A percentile compares a stretch with the other conserved stretches of the same genome.
These are phyloP conservation scores for Cenopis cana DNA, from an alignment of 2,888 invertebrate species.

Conservation along the genomic window DNA sequence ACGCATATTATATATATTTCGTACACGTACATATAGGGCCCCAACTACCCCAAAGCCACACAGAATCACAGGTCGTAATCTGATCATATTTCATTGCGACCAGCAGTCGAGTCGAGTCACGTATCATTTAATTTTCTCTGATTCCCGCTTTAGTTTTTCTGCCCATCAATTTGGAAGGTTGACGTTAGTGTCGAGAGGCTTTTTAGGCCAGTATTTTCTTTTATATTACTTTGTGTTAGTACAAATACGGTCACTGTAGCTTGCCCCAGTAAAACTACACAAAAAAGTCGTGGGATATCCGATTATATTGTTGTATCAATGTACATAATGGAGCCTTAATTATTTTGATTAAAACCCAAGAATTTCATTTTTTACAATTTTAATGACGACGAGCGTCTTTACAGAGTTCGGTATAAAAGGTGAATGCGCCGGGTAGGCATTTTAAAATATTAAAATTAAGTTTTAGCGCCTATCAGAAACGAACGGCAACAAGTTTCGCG, in stretches of 20 bases:
- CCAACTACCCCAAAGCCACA: conserved; percentile 52
- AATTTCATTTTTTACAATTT: too few species aligned
- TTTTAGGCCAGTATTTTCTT: conserved; percentile 11
- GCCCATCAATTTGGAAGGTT: conserved; percentile 48
- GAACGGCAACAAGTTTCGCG: too few species aligned
- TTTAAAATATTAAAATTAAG: too few species aligned
- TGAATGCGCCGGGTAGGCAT: too few species aligned
- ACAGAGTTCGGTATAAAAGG: too few species aligned
- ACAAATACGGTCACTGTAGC: not conserved
- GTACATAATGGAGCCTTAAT: too few species aligned
- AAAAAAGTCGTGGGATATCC: too few species aligned
- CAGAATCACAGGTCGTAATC: conserved; percentile 56
- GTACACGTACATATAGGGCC: conserved; percentile 24
- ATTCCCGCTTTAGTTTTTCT: conserved; percentile 53
- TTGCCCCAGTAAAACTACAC: too few species aligned
- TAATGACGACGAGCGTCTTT: too few species aligned
- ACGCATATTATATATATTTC: conserved; percentile 16
- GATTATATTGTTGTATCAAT: too few species aligned
- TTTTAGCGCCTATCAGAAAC: too few species aligned
- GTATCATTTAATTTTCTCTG: conserved; percentile 61
- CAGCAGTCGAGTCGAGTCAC: conserved; percentile 59
- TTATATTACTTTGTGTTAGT: conserved; percentile 12
- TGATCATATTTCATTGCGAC: conserved; percentile 59
- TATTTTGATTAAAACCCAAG: too few species aligned
- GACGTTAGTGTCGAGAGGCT: conserved; percentile 21